Conservation (phyloP, 92 coral and sea anemone species). For the Paramuricea clavata region DNA sequence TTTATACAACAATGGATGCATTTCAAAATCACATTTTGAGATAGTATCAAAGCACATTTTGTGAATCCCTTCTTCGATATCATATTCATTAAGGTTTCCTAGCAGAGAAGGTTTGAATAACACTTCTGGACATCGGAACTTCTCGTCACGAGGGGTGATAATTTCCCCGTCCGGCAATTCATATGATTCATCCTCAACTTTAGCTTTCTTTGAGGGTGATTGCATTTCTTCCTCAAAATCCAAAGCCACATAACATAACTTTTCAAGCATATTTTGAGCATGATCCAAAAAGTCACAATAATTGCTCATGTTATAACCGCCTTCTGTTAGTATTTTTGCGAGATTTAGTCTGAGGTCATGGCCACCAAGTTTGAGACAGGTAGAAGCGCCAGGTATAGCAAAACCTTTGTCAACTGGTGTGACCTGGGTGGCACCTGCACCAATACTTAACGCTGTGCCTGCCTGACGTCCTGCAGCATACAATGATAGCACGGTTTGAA, state of each 20-base stretch:
- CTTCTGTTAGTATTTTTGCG: neutral
- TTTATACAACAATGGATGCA: conserved; percentile 74
- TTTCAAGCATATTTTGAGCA: neutral
- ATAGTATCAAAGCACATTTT: conserved; percentile 74
- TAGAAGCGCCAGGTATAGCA: neutral
- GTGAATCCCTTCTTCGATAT: neutral
- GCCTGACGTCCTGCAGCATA: conserved; percentile 12
- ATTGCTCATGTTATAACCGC: neutral
- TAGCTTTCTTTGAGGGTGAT: neutral
- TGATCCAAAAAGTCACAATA: neutral
- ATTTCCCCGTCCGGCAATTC: neutral
- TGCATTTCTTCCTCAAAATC: conserved; percentile 25
- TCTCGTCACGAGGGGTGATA: neutral
- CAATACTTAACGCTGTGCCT: neutral
- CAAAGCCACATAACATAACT: conserved; percentile 32
- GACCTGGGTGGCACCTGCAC: neutral
- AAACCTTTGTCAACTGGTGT: conserved; percentile 24
- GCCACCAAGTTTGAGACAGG: conserved; percentile 20
- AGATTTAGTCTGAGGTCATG: neutral
- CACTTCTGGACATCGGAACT: conserved; percentile 9
- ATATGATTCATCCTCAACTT: neutral
- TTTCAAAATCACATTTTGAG: conserved; percentile 94
- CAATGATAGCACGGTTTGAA: conserved; percentile 18
- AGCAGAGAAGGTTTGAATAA: conserved; percentile 24
- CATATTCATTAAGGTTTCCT: neutral